These are phyloP conservation scores for Eupeodes latifasciatus DNA, from an alignment of 2,888 invertebrate genomes.

Conservation along the genomic window DNA sequence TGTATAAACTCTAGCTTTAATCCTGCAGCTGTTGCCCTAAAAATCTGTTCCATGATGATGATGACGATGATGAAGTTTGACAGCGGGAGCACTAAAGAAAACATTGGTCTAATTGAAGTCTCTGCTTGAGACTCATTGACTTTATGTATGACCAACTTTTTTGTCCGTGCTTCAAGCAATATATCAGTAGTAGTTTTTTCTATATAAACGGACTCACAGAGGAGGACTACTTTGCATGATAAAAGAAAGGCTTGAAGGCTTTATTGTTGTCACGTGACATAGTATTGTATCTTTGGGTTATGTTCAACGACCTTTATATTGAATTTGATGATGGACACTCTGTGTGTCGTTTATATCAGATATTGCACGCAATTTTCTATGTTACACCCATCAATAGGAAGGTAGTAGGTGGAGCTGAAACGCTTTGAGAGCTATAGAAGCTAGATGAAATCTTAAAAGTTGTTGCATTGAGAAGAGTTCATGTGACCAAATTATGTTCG, in stretches of 20 bases:
- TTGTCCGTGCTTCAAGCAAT: constrained; percentile 31
- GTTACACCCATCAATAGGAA: neutral
- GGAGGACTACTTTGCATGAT: constrained; percentile 43
- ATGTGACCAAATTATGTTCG: constrained; percentile 43
- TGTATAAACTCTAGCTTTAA: constrained; percentile 22
- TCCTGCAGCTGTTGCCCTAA: constrained; percentile 60
- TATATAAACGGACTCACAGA: neutral
- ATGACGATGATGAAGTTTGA: constrained; percentile 73
- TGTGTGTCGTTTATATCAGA: constrained; percentile 71
- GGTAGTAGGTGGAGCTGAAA: constrained; percentile 24
- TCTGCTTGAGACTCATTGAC: neutral
- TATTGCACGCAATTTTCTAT: constrained; percentile 67
- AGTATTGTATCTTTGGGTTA: constrained; percentile 47
- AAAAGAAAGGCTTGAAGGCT: constrained; percentile 23
- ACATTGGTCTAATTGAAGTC: constrained; percentile 72
- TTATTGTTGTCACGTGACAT: constrained; percentile 64
- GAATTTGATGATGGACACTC: constrained; percentile 67
- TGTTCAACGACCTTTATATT: constrained; percentile 73
- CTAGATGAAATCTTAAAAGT: constrained; percentile 13
- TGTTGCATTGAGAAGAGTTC: constrained; percentile 29
- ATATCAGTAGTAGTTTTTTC: neutral
- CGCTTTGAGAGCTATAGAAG: neutral
- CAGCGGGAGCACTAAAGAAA: constrained; percentile 66
- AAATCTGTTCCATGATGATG: constrained; percentile 27
- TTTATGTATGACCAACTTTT: neutral